Conservation (phyloP, 2,113 vertebrate genomes). For the Ailurus styani region DNA sequence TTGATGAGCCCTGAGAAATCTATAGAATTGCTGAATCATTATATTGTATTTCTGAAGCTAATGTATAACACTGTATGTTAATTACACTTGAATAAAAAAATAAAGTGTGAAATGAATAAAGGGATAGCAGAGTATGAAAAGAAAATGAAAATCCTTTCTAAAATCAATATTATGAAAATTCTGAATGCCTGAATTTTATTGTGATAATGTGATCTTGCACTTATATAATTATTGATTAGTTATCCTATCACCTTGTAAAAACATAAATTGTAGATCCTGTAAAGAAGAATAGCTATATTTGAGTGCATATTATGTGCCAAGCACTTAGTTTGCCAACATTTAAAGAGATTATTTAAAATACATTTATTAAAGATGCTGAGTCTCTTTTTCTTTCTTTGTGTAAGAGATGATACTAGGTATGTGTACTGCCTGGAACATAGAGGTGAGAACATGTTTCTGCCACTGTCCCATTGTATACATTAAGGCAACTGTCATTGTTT, state of each 20-base stretch:
- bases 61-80: neutral
- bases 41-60: neutral
- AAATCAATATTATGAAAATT: neutral
- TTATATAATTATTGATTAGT: neutral
- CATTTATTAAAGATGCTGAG: neutral
- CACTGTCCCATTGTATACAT: neutral
- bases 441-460: neutral
- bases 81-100: neutral
- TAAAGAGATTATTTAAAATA: neutral
- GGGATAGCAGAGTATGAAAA: conserved; percentile 1
- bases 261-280: neutral
- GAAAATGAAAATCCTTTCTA: neutral
- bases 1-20: neutral
- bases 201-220: neutral
- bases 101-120: neutral
- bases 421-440: neutral
- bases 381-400: neutral
- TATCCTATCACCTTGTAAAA: neutral
- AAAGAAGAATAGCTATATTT: neutral
- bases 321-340: conserved; percentile 22
- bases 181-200: neutral
- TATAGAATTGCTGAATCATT: neutral
- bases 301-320: neutral
- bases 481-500: neutral
- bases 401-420: neutral